Percentiles rank a stretch among this genome's conserved stretches.
Evolutionary conservation across 1,140 invertebrate species (phyloP).

Genomic region (Drosophila ohnishii): DNA sequence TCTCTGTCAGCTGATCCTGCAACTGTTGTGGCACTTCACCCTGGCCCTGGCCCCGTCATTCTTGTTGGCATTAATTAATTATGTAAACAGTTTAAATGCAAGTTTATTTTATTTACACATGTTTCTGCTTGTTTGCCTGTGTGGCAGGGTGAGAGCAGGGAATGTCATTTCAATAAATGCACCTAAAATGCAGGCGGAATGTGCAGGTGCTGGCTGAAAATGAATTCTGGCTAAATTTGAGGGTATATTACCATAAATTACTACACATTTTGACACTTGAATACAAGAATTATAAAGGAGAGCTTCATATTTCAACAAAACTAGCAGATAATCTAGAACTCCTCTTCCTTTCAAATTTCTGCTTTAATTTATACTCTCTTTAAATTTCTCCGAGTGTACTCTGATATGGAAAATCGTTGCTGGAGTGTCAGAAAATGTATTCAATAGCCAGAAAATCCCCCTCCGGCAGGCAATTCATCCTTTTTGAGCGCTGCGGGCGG

Average conservation of each 20-base stretch:
- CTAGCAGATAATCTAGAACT: neutral
- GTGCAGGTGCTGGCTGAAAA: neutral
- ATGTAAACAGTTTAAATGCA: slow-evolving; percentile 78
- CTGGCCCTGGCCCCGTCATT: slow-evolving; percentile 29
- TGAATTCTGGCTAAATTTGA: neutral
- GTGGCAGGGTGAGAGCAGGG: neutral
- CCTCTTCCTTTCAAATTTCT: neutral
- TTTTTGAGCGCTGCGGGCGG: slow-evolving; percentile 3
- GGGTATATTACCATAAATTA: neutral
- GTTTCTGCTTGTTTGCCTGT: slow-evolving; percentile 51
- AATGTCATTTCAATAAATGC: slow-evolving; percentile 47
- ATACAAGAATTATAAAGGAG: neutral
- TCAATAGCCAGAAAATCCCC: slow-evolving; percentile 27
- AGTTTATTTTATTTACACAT: slow-evolving; percentile 81
- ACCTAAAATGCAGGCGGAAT: slow-evolving; percentile 19
- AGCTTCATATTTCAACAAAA: too few species aligned
- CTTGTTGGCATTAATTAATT: slow-evolving; percentile 75
- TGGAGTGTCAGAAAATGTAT: slow-evolving; percentile 26
- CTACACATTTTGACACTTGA: neutral
- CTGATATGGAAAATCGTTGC: neutral
- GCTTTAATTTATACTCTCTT: neutral
- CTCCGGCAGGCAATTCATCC: slow-evolving; percentile 7
- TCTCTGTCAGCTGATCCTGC: slow-evolving; percentile 5
- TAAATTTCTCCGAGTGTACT: neutral
- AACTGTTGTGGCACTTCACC: slow-evolving; percentile 8